Evolutionary conservation across 2,797 vertebrate species (phyloP), one percentile per base, ranked within the genome.

Genomic region (Perodicticus potto): DNA sequence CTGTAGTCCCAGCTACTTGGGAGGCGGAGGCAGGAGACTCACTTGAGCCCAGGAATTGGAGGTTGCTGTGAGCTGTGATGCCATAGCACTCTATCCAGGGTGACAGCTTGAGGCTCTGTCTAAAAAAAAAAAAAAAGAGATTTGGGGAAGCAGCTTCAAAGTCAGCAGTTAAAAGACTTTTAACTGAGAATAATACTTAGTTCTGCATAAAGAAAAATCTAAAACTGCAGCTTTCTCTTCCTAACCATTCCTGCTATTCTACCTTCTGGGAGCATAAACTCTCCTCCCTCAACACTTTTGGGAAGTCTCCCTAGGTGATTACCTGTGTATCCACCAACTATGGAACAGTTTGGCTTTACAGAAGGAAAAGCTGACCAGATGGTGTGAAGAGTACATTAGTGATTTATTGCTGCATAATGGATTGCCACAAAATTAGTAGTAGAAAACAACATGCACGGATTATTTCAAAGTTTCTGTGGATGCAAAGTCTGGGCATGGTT

Each of bases 141-240:
- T 23, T 95, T 94, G 45, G n/a, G 32, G 49, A 69, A 89, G 53
- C 17, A 84, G 27, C 59, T 63, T 57, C 29, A 14, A 37, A 70
- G 43, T 70, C 45, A 91, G 88, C 12, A 81, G n/a, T n/a, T 32
- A 53, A 77, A 87, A 85, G 27, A 53, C 29, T 8, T 61, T 81
- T 43, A 29, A 92, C 61, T 49, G 73, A 86, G 27, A 81, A n/a
- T 37, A 84, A n/a, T n/a, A 9, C 45, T 82, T 37, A 37, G n/a
- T 77, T 92, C 82, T 94, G 23, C 70, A 20, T 61, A 74, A 63
- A 82, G 88, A 90, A 84, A 88, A 93, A 73, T 22, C 25, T 17
- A 67, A 94, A 40, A 69, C 11, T 3, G 43, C 2, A 37, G 27
- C 29, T 82, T 74, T 70, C 27, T 90, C 32, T 57, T 91, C 7